Conservation (phyloP, 2,888 invertebrate genomes). For the Drosophila limbata region DNA sequence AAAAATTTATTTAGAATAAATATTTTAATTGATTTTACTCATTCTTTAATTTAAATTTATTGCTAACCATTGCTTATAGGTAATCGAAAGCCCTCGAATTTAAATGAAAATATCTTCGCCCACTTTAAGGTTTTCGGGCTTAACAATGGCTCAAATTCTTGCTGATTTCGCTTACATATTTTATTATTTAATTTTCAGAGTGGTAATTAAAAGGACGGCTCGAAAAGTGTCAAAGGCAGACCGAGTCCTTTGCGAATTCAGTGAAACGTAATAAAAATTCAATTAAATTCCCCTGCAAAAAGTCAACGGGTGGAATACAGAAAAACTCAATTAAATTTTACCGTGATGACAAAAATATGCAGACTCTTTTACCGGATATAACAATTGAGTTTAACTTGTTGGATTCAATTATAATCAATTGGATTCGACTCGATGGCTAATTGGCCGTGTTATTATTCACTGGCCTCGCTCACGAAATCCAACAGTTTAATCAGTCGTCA, state of each 20-base stretch:
- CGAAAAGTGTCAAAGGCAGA: constrained; percentile 45
- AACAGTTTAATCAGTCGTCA: constrained; percentile 30
- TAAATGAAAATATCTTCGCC: constrained; percentile 24
- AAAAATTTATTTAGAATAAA: neutral
- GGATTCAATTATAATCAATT: constrained; percentile 3
- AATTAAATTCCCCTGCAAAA: constrained; percentile 39
- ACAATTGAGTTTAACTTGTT: constrained; percentile 29
- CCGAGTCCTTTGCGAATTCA: neutral
- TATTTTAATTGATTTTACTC: too few species aligned
- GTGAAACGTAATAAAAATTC: constrained; percentile 39
- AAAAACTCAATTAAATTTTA: constrained; percentile 53
- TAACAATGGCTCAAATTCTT: constrained; percentile 14
- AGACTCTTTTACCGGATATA: constrained; percentile 15
- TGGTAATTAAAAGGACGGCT: constrained; percentile 42
- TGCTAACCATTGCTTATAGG: neutral
- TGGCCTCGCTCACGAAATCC: constrained; percentile 6
- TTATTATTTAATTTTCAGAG: constrained; percentile 30
- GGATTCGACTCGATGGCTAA: constrained; percentile 42
- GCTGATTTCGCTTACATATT: constrained; percentile 32
- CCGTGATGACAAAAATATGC: constrained; percentile 2
- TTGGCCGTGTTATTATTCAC: constrained; percentile 52
- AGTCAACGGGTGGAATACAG: constrained; percentile 21
- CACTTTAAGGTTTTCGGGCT: constrained; percentile 15
- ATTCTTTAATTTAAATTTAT: neutral
- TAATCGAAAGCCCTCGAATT: constrained; percentile 7